Evolutionary conservation across 2,113 vertebrate genomes (phyloP), one percentile per base, ranked within the genome.

Genomic region (Paracanthobrama guichenoti): DNA sequence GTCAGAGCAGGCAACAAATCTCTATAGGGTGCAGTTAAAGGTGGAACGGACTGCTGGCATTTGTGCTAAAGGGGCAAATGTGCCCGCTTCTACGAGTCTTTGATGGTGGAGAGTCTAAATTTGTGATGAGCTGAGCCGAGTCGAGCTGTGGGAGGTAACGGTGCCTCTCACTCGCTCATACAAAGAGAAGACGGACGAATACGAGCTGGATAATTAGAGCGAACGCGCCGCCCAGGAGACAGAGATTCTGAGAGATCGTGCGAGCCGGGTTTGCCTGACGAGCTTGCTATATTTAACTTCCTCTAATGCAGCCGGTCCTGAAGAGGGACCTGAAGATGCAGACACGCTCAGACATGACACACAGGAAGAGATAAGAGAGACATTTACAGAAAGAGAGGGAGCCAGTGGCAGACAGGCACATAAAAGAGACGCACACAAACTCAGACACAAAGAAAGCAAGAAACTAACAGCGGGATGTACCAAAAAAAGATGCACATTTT

Each of bases 141-240:
- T 6, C 9, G 28, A 59, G 74, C 10, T 3, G 28, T 13, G 24
- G 62, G 79, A 81, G 44, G 24, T 44, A 75, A 64, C 39, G 3
- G 44, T 67, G 62, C 26, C 5, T 22, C 18, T 81, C 57, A 4
- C 18, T 80, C 60, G 48, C 60, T 50, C 26, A 8, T 10, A 24
- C 60, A 42, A 64, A 26, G 26, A 31, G 39, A 60, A 79, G 69
- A 22, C 44, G 20, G 39, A 72, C n/a, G 26, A 44, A 57, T 67
- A 69, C 6, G 50, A 14, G 22, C 74, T 71, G 82, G 75, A 83
- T 85, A 85, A 88, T 87, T 82, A 76, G 83, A 84, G 67, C 66
- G 13, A 76, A 69, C 35, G 50, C 26, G 20, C 71, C 24, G 18
- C 85, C 82, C 44, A 59, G 59, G 83, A 84, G 77, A 86, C 42